Conservation (phyloP, 2,888 invertebrate species). For the Linnaemya tessellans region DNA sequence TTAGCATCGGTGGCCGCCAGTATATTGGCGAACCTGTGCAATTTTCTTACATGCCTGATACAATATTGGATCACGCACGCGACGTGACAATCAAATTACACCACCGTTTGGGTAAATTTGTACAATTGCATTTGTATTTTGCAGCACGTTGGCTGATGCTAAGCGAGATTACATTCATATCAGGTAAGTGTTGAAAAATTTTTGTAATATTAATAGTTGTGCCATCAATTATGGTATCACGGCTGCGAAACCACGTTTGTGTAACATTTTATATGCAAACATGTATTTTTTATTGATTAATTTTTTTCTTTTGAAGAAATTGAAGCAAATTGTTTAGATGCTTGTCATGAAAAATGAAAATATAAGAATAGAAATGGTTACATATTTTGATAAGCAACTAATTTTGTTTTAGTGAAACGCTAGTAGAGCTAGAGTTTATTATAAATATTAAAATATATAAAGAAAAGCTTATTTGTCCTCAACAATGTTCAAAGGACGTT, state of each 20-base stretch:
- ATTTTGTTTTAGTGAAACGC: no score
- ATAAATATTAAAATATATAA: no score
- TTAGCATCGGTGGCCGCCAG: slow-evolving; percentile 89
- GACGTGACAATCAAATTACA: slow-evolving; percentile 92
- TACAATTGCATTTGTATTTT: slow-evolving; percentile 91
- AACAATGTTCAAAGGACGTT: no score
- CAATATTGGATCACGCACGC: slow-evolving; percentile 89
- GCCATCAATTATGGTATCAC: slow-evolving; percentile 64
- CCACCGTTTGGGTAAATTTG: slow-evolving; percentile 89
- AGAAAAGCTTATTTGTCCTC: no score
- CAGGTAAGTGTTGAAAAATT: slow-evolving; percentile 85
- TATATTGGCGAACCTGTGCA: slow-evolving; percentile 89
- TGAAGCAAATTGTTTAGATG: not conserved
- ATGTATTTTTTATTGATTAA: no score
- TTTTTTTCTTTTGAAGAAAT: not conserved
- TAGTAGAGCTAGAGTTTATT: no score
- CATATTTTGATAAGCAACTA: no score
- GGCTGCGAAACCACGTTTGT: not conserved
- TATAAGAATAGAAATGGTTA: no score
- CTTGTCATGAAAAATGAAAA: not conserved
- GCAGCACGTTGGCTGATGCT: slow-evolving; percentile 93
- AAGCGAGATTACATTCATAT: slow-evolving; percentile 92
- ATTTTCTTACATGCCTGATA: slow-evolving; percentile 90
- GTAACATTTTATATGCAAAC: not conserved
- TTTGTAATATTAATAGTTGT: slow-evolving; percentile 1